Evolutionary conservation across 2,888 invertebrate genomes (phyloP), one percentile per base, ranked within the genome.

Genomic region (Drosophila quasianomalipes): DNA sequence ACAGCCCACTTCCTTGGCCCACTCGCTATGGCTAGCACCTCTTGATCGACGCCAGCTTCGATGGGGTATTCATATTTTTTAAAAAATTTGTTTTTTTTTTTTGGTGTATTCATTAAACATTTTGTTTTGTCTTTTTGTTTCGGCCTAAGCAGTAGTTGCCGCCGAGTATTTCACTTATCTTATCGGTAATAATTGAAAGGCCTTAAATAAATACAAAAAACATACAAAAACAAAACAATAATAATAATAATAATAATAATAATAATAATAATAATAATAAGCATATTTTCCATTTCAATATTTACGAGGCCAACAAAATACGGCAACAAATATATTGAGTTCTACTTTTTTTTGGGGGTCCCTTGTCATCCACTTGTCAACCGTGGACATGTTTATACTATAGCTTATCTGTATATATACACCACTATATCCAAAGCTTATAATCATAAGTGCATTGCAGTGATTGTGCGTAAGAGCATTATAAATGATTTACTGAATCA

Each of bases 111-210:
- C 52, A 37, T 55, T 55, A 19, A 55, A 37, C 12, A 19, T 19
- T 60, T 47, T 61, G 26, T 31, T 47, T 66, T 37, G 52, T 39
- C 47, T 61, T 58, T 26, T 58, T 26, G 14, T 64, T 31, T 49
- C 16, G 47, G 22, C 16, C 47, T 16, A 47, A 26, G 22, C 47
- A 47, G 47, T 65, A 47, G 22, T 65, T 57, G 70, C 19, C 28
- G 57, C 14, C 57, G 16, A 28, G 4, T n/a, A 51, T 76, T 74
- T 73, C 70, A 76, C 69, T 83, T 84, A 84, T 84, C 84, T 88
- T 85, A 84, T 84, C 89, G 75, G 59, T 65, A 61, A 80, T 75
- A 74, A 80, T 80, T 79, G 82, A 70, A 76, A 85, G 67, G 26
- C 47, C 47, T 47, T 47, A 16, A 47, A 26, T 16, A 47, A 26